A percentile compares a stretch with the other conserved stretches of the same genome.
Conservation (phyloP, 2,113 vertebrate genomes). For the Lucifuga dentata region DNA sequence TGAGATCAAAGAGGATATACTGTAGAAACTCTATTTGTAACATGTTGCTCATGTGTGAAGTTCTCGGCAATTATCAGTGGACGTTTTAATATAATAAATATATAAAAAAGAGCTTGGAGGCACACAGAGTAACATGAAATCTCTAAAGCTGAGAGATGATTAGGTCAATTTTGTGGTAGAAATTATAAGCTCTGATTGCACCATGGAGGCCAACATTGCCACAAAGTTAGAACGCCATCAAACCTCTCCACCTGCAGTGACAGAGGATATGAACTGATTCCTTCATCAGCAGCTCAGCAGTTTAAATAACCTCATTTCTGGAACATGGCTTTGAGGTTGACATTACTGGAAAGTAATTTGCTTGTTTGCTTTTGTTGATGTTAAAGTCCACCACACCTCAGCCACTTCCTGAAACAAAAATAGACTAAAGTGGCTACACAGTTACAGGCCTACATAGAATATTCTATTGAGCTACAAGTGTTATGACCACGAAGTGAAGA, state of each 20-base stretch:
- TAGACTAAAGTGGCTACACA: neutral
- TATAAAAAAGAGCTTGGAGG: too few species aligned
- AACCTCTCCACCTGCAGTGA: neutral
- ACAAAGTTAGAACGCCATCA: too few species aligned
- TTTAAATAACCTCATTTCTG: neutral
- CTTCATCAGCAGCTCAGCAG: neutral
- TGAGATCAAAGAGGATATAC: too few species aligned
- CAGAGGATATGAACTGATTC: neutral
- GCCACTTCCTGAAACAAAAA: slow-evolving; percentile 23
- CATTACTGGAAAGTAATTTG: neutral
- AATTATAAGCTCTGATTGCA: too few species aligned
- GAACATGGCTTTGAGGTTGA: neutral
- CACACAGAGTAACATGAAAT: too few species aligned
- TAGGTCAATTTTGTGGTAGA: too few species aligned
- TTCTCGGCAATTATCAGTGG: too few species aligned
- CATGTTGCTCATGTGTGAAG: too few species aligned
- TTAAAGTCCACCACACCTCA: slow-evolving; percentile 14
- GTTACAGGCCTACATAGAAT: neutral
- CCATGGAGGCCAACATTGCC: too few species aligned
- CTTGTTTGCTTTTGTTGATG: slow-evolving; percentile 1
- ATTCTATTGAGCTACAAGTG: neutral
- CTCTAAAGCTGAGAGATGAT: too few species aligned
- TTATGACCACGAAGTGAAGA: neutral
- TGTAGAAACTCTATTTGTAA: too few species aligned
- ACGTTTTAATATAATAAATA: too few species aligned